These are phyloP conservation scores for Volucella inflata DNA, from an alignment of 2,888 invertebrate genomes.

Conservation along the genomic window DNA sequence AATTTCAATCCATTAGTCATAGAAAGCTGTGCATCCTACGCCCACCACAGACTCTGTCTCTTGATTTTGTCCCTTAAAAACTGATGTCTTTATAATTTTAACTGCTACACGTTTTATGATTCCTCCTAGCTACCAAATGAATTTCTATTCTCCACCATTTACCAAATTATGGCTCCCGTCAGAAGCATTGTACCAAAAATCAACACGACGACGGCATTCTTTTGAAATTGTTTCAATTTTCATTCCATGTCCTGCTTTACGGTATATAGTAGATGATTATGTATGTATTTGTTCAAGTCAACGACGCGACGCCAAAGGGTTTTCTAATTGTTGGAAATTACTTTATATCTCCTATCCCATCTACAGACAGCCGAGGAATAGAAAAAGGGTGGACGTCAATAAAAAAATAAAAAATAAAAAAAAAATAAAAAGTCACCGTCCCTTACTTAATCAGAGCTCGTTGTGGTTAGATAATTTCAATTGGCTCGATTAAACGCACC, in stretches of 20 bases:
- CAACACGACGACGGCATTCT: background rate
- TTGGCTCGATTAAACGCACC: constrained; percentile 21
- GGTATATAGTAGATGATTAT: background rate
- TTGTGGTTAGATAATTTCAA: constrained; percentile 53
- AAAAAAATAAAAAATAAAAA: constrained; percentile 36
- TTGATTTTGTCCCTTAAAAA: constrained; percentile 16
- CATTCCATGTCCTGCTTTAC: constrained; percentile 13
- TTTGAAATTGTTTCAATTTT: constrained; percentile 32
- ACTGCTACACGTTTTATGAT: constrained; percentile 48
- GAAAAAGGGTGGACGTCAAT: constrained; percentile 35
- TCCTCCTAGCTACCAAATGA: constrained; percentile 59
- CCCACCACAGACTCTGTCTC: background rate
- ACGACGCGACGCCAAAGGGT: constrained; percentile 39
- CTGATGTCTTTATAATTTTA: constrained; percentile 16
- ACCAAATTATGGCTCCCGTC: constrained; percentile 56
- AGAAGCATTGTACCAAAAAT: background rate
- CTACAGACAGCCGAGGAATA: background rate
- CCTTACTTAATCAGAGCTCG: constrained; percentile 40
- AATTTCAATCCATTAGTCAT: constrained; percentile 65
- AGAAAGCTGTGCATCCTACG: constrained; percentile 26
- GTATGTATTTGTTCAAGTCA: constrained; percentile 29
- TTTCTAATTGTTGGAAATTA: constrained; percentile 51
- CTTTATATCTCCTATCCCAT: constrained; percentile 28
- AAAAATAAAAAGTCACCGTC: constrained; percentile 3
- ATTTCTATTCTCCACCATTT: constrained; percentile 57